phyloP scores from a whole-genome alignment of 1,140 invertebrate genomes.

The Melipona quadrifasciata region DNA sequence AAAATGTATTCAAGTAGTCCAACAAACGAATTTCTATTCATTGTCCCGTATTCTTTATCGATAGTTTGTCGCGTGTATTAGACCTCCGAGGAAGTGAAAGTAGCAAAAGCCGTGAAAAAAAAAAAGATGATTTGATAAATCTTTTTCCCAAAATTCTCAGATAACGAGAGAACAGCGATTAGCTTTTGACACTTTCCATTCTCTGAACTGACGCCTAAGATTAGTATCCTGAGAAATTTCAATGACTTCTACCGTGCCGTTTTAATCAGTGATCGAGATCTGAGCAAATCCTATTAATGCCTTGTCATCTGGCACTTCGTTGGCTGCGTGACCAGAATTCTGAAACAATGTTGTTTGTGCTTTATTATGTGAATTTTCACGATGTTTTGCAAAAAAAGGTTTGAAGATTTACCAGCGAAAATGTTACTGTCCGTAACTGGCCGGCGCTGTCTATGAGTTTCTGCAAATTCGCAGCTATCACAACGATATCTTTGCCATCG shows the following conservation, averaged over 20 bases:
- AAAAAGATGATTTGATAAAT: neutral
- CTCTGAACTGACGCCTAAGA: conserved; percentile 54
- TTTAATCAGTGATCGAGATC: conserved; percentile 94
- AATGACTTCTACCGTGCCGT: conserved; percentile 10
- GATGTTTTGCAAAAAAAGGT: neutral
- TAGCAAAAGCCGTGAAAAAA: conserved; percentile 50
- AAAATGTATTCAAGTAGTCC: conserved; percentile 58
- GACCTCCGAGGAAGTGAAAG: conserved; percentile 44
- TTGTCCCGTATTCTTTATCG: neutral
- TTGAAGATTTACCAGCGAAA: conserved; percentile 90
- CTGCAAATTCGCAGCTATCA: conserved; percentile 95
- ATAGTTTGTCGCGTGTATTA: neutral
- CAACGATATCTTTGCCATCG: conserved; percentile 93
- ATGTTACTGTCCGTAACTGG: conserved; percentile 88
- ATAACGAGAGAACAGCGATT: neutral
- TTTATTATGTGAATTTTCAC: neutral
- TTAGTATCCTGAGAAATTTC: conserved; percentile 57
- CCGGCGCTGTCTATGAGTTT: conserved; percentile 90
- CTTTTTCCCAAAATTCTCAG: neutral
- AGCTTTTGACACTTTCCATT: conserved; percentile 50
- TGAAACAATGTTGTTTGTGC: conserved; percentile 78
- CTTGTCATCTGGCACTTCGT: conserved; percentile 95
- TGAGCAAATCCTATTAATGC: conserved; percentile 98
- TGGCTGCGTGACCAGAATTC: conserved; percentile 91
- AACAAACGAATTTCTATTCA: conserved; percentile 29